phyloP scores from a whole-genome alignment of 1,140 invertebrate genomes.

The Panonychus citri region DNA sequence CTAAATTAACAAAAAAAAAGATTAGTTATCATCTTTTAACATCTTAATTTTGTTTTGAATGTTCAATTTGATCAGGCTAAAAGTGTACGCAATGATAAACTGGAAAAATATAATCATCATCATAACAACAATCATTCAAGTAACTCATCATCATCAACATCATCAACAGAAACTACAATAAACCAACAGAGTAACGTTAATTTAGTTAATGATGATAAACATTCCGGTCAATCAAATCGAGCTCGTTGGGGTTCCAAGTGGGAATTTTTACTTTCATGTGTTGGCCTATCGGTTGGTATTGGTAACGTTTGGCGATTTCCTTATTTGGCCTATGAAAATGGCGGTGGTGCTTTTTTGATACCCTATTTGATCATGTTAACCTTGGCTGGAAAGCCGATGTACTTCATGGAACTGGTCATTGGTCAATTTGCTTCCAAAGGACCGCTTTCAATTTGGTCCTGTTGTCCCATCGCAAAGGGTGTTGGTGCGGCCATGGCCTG shows the following conservation, averaged over 20 bases:
- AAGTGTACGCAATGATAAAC: too few species aligned
- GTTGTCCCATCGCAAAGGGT: constrained; percentile 52
- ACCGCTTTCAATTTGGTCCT: constrained; percentile 47
- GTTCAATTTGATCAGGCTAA: too few species aligned
- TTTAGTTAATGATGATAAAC: not conserved
- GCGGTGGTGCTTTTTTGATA: constrained; percentile 46
- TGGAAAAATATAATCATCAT: too few species aligned
- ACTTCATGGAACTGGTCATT: constrained; percentile 46
- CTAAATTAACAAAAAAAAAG: too few species aligned
- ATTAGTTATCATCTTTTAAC: too few species aligned
- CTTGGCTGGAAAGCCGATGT: constrained; percentile 40
- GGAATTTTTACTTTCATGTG: constrained; percentile 21
- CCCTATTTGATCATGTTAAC: constrained; percentile 35
- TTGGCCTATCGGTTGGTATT: constrained; percentile 19
- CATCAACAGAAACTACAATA: too few species aligned
- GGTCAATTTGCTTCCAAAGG: constrained; percentile 52
- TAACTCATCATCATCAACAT: too few species aligned
- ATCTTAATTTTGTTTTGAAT: too few species aligned
- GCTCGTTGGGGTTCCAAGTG: constrained; percentile 22
- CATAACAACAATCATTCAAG: too few species aligned
- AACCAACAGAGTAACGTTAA: too few species aligned
- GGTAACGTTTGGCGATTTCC: constrained; percentile 28
- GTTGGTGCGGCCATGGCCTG: constrained; percentile 19
- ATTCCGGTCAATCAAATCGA: not conserved
- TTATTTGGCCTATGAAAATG: constrained; percentile 49